Evolutionary conservation across 2,888 invertebrate genomes (phyloP).

Genomic region (Harmothoe impar): DNA sequence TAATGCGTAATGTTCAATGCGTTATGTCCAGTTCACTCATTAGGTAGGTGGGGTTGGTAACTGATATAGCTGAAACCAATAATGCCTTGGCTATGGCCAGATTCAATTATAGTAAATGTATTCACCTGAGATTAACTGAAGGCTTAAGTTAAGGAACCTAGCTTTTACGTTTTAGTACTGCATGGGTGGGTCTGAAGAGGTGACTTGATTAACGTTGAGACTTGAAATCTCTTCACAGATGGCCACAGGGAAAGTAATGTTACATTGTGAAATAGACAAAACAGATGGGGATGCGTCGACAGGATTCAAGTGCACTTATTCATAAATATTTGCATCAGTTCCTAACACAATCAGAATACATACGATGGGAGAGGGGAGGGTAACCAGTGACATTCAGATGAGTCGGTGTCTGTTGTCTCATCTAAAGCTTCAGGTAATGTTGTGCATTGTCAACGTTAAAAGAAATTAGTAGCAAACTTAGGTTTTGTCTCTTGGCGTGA

Average conservation of each 20-base stretch:
- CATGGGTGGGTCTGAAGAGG: background rate
- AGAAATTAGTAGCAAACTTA: constrained; percentile 9
- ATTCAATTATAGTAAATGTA: no score
- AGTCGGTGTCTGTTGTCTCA: background rate
- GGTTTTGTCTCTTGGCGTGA: background rate
- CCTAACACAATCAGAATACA: constrained; percentile 12
- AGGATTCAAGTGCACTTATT: constrained; percentile 60
- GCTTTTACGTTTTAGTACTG: background rate
- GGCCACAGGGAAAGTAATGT: background rate
- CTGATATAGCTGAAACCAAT: no score
- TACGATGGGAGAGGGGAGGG: background rate
- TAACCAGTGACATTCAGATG: background rate
- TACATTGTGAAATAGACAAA: constrained; percentile 4
- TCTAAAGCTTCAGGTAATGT: background rate
- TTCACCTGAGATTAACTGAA: background rate
- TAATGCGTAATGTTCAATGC: no score
- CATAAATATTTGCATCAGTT: constrained; percentile 55
- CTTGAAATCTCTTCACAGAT: background rate
- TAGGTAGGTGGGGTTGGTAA: no score
- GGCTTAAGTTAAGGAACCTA: background rate
- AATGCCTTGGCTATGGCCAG: no score
- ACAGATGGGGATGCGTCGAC: constrained; percentile 47
- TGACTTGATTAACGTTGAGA: background rate
- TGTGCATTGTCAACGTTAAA: background rate
- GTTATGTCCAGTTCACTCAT: no score